Evolutionary conservation across 1,140 invertebrate genomes (phyloP), one percentile per base, ranked within the genome.

Genomic region (Diprion similis): DNA sequence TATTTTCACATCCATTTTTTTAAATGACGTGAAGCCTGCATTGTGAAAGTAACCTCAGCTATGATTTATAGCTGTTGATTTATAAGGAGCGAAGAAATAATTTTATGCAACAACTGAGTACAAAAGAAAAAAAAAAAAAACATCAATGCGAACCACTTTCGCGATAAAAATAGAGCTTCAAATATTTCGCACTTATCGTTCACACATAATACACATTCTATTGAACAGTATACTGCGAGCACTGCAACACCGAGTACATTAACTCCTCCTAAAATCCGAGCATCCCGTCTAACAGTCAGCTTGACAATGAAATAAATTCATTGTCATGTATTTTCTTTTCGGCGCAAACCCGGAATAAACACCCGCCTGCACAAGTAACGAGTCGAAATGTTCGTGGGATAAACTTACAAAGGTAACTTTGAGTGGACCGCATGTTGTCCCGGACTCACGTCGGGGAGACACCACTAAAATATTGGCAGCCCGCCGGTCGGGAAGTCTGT

Each of bases 381-480:
- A 24, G 48, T 45, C 65, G 70, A 70, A 37, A 65, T 15, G 65
- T 13, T 19, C 70, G 73, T 73, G 74, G 19, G 66, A 73, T 77
- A 83, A 37, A 59, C 82, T 84, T 84, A 84, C 83, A 85, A 80
- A 82, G 78, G 78, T 73, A 80, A 77, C 78, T 78, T 73, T 83
- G 78, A 76, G 77, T 78, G 79, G 81, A 77, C 78, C 80, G 78
- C 84, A 85, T 83, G 78, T 85, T 83, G 80, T 79, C 37, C 66
- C 77, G 73, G 51, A 59, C 24, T 37, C 11, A 59, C 78, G 79
- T 85, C 77, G 80, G 75, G 76, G 81, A 74, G 69, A 69, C 66
- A 59, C 66, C 70, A 71, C 51, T 67, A 75, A 72, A 65, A 70
- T 70, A 71, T 80, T 78, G 76, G 80, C 75, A 78, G 80, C 81